phyloP scores from a whole-genome alignment of 2,888 invertebrate genomes.

The Drosophila incognita region DNA sequence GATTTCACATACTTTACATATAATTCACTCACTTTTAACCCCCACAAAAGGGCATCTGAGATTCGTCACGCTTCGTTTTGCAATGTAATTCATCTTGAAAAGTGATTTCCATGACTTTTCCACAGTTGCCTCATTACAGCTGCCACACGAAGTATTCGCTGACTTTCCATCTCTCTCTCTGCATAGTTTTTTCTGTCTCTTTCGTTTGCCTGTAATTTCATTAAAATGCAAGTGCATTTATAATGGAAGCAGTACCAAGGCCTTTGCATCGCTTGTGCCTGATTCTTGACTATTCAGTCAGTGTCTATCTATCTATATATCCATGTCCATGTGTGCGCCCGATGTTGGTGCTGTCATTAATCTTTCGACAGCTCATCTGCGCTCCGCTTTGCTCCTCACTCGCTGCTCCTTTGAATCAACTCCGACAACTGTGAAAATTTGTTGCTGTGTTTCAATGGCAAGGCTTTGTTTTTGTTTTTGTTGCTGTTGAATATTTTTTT shows the following conservation, averaged over 20 bases:
- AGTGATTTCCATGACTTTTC: conserved; percentile 36
- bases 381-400: conserved; percentile 7
- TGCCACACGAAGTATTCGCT: conserved; percentile 28
- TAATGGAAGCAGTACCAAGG: conserved; percentile 61
- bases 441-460: conserved; percentile 74
- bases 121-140: conserved; percentile 31
- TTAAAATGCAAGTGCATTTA: conserved; percentile 78
- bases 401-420: conserved; percentile 13
- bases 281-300: conserved; percentile 9
- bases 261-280: conserved; percentile 24
- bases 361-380: conserved; percentile 64
- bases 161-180: neutral
- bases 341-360: conserved; percentile 71
- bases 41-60: conserved; percentile 31
- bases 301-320: conserved; percentile 22
- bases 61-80: conserved; percentile 25
- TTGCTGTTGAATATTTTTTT: conserved; percentile 24
- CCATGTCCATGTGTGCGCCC: conserved; percentile 56
- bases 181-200: neutral
- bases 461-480: conserved; percentile 59
- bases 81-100: conserved; percentile 41
- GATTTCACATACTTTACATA: neutral
- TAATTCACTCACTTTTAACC: neutral
- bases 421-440: conserved; percentile 44
- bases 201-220: conserved; percentile 54